Base-by-base conservation (phyloP, 2,888 invertebrate species). In the Formica aserva region DNA sequence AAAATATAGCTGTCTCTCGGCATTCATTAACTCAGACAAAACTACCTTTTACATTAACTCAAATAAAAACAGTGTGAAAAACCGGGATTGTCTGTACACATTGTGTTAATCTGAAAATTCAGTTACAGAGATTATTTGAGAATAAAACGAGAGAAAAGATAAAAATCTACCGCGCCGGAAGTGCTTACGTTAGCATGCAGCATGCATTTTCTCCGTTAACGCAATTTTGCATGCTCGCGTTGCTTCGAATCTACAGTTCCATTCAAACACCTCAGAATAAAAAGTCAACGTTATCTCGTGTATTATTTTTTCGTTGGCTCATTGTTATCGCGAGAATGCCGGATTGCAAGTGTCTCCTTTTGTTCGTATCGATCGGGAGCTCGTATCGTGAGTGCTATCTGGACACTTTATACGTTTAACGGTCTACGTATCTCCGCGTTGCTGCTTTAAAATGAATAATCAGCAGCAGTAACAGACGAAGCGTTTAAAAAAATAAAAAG, bases 311-410 rank as follows among this genome's bases (percentile, higher is more conserved):
- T 29, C 41, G 26, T 60, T 26, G 65, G 15, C 41, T 66, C 52
- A 45, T 65, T 85, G 81, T 85, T 82, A 85, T 78, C 77, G 71
- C 80, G 48, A 55, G 8, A 74, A n/a, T 55, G 78, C 32, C 65
- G 15, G 45, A 57, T 71, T 83, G 55, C 66, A 72, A 29, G 66
- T 69, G 60, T 60, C 66, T 69, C 13, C 48, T 38, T 72, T 84
- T 48, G 32, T 26, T 82, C 38, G 32, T 52, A 80, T 77, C 71
- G 80, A 62, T 35, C 57, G n/a, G 1, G 22, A 26, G 41, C 45
- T 69, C 35, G 15, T 57, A 60, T 82, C 57, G 52, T 6, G n/a
- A 69, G 35, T 72, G 32, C 18, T 67, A 60, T 60, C 65, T 48
- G 0, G 15, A 22, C 29, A 8, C 32, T 71, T 78, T 45, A 32